These are phyloP conservation scores for Digitonthophagus gazella DNA, from an alignment of 2,888 invertebrate genomes.

Conservation along the genomic window DNA sequence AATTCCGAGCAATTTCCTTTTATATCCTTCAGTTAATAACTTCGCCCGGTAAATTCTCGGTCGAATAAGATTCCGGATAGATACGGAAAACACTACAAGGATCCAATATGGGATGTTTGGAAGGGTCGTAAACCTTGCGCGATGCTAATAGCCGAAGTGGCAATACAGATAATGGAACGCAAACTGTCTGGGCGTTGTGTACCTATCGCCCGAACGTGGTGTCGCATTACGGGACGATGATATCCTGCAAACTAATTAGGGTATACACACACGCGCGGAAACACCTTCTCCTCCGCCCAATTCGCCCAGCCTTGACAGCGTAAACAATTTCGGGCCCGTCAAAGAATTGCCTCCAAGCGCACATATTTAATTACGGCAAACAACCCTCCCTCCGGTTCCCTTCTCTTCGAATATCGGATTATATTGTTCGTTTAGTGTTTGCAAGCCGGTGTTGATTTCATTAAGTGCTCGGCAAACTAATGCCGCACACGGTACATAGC, in stretches of 20 bases:
- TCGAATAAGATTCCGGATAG: neutral
- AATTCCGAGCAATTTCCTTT: neutral
- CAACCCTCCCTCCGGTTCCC: neutral
- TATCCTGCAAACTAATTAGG: conserved; percentile 14
- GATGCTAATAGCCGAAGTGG: neutral
- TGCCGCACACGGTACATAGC: conserved; percentile 46
- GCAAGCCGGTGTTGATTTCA: conserved; percentile 48
- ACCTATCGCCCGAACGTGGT: neutral
- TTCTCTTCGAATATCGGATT: conserved; percentile 32
- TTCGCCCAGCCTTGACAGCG: neutral
- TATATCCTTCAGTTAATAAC: neutral
- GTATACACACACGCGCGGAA: conserved; percentile 4
- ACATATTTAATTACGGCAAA: conserved; percentile 26
- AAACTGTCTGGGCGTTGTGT: neutral
- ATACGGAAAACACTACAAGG: neutral
- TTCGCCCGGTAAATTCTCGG: too few relatives aligned
- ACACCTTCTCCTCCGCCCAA: neutral
- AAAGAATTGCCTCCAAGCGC: conserved; percentile 16
- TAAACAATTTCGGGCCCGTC: conserved; percentile 6
- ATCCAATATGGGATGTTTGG: neutral
- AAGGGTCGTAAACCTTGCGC: neutral
- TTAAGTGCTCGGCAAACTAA: conserved; percentile 49
- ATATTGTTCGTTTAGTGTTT: conserved; percentile 43
- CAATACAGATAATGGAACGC: neutral
- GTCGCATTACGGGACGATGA: conserved; percentile 4